These are phyloP conservation scores for Chlorospingus semifuscus DNA, from an alignment of 2,797 vertebrate species.

Conservation along the genomic window DNA sequence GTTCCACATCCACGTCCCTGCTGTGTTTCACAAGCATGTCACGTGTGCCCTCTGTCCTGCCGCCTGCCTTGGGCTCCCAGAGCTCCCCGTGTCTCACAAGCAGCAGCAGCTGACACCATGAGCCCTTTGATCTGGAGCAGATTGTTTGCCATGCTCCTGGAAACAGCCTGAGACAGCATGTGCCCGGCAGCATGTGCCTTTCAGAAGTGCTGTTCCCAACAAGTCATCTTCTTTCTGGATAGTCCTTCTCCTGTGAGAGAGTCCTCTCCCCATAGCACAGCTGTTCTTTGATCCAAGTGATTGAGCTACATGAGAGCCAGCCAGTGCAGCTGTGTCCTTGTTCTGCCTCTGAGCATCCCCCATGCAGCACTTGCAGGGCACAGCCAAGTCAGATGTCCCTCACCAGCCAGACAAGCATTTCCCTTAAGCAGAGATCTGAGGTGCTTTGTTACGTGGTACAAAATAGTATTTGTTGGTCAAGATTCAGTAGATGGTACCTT, in stretches of 20 bases:
- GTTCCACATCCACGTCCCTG: fast-evolving
- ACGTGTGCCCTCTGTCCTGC: fast-evolving
- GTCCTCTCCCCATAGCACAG: neutral
- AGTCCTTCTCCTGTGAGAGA: neutral
- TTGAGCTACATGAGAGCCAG: neutral
- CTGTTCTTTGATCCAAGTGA: neutral
- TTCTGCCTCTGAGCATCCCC: neutral
- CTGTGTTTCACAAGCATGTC: too few species aligned
- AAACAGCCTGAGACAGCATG: neutral
- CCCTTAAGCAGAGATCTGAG: neutral
- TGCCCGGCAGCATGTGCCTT: neutral
- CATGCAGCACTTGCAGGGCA: neutral
- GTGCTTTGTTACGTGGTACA: neutral
- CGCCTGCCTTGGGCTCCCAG: neutral
- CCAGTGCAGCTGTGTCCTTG: neutral
- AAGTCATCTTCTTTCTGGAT: neutral
- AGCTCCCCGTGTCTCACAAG: neutral
- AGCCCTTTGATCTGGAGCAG: neutral
- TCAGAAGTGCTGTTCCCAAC: neutral
- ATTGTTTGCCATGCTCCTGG: neutral
- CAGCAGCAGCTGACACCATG: neutral
- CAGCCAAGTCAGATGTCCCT: neutral
- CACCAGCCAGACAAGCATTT: neutral
- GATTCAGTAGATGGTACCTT: neutral
- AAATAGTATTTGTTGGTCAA: neutral